Evolutionary conservation across 1,140 invertebrate species (phyloP).

Genomic region (Schlechtendalia chinensis): DNA sequence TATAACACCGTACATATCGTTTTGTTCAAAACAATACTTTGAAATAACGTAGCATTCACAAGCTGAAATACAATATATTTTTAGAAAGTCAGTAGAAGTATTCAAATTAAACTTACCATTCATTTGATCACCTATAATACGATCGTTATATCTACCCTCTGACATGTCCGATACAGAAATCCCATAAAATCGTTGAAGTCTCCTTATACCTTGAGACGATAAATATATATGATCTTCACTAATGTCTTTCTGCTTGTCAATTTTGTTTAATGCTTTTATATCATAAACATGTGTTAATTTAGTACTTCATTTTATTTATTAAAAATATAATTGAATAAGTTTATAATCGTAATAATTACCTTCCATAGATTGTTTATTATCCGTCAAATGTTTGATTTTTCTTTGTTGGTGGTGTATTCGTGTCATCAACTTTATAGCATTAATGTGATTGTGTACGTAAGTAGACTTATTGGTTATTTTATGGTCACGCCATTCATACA

Average conservation of each 20-base stretch:
- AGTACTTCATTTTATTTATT: too few relatives aligned
- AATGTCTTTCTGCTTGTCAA: not conserved
- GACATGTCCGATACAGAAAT: not conserved
- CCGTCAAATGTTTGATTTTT: not conserved
- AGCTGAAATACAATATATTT: not conserved
- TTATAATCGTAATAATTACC: not conserved
- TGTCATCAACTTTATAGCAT: not conserved
- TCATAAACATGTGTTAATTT: too few relatives aligned
- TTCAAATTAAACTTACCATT: not conserved
- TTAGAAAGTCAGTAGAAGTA: too few relatives aligned
- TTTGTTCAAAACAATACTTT: not conserved
- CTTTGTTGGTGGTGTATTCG: not conserved
- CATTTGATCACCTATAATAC: not conserved
- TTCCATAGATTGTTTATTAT: not conserved
- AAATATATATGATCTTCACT: not conserved
- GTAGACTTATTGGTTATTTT: not conserved
- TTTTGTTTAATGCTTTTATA: not conserved
- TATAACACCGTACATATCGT: not conserved
- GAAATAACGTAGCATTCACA: slow-evolving; percentile 3
- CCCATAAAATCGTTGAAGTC: not conserved
- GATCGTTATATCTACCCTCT: not conserved
- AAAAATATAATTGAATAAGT: too few relatives aligned
- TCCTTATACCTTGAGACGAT: not conserved
- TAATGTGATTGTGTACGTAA: not conserved
- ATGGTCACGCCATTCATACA: not conserved